Evolutionary conservation across 2,113 vertebrate genomes (phyloP).

Genomic region (Empidonax alnorum): DNA sequence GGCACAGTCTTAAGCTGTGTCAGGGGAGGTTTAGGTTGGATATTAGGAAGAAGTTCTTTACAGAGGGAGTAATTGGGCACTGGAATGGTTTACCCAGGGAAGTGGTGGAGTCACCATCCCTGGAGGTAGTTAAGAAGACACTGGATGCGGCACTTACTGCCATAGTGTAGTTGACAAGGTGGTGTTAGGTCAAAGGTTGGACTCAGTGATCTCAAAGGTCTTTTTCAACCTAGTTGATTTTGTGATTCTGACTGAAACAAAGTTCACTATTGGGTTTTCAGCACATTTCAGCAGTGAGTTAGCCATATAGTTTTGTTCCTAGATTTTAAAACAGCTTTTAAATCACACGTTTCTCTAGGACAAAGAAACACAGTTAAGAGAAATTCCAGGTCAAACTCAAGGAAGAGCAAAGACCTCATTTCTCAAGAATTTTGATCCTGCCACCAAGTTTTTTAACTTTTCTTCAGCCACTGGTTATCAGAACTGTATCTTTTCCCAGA

Average conservation of each 20-base stretch:
- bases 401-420: neutral
- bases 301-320: neutral
- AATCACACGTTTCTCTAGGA: neutral
- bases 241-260: neutral
- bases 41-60: neutral
- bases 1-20: neutral
- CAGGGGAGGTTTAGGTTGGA: neutral
- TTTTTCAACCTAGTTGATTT: neutral
- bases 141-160: neutral
- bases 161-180: neutral
- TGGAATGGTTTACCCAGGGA: neutral
- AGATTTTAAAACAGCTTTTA: neutral
- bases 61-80: neutral
- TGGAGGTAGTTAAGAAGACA: neutral
- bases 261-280: neutral
- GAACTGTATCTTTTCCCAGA: neutral
- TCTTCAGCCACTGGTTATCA: neutral
- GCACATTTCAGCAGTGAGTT: neutral
- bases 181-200: neutral
- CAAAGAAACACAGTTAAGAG: neutral
- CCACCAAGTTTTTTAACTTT: neutral
- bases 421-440: neutral
- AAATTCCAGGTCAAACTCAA: neutral
- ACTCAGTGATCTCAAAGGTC: neutral
- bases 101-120: neutral